Base-by-base conservation (phyloP, 2,113 vertebrate species). In the Calidris pygmaea region DNA sequence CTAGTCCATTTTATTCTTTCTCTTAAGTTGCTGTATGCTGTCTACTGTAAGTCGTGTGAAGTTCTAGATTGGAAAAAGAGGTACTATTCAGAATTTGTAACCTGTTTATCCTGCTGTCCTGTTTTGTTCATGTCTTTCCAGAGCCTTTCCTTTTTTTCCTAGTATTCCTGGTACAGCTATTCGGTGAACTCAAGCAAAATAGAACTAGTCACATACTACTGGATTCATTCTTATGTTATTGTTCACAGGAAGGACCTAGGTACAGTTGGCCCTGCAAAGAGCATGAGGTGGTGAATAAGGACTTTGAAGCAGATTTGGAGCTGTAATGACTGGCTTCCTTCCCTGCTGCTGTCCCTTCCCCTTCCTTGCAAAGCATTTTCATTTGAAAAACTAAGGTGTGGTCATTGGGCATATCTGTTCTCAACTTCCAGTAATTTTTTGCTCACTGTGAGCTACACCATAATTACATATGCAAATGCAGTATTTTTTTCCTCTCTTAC, bases 401-500 rank as follows among this genome's bases (percentile, higher is more conserved):
- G 96, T 95, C 94, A 72, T 97, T 0, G 1, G 77, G 89, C 94
- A 93, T 96, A 97, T 96, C 91, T 96, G 52, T 95, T 87, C 58
- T 85, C 93, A 94, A 97, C 95, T 97, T 97, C 96, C 95, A 97
- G 94, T 96, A 97, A 96, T 96, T 97, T 97, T 97, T 93, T 95
- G 74, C 78, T 89, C 45, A 70, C 74, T 91, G 62, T 72, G 91
- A 96, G n/a, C 81, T 87, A 73, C 62, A 65, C 62, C 43, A 12
- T 96, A 95, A 95, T 95, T 96, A 41, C 81, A 85, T 95, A 96
- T 97, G 96, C 96, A 97, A 97, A 97, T 96, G 74, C 71, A 87
- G 39, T 41, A 1, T 22, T 68, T 80, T 89, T 59, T 6, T 3
- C 59, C 34, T 55, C 50, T 87, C 70, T 91, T 96, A 94, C 95